phyloP scores from a whole-genome alignment of 2,113 vertebrate species.

The Nycticryphes semicollaris region DNA sequence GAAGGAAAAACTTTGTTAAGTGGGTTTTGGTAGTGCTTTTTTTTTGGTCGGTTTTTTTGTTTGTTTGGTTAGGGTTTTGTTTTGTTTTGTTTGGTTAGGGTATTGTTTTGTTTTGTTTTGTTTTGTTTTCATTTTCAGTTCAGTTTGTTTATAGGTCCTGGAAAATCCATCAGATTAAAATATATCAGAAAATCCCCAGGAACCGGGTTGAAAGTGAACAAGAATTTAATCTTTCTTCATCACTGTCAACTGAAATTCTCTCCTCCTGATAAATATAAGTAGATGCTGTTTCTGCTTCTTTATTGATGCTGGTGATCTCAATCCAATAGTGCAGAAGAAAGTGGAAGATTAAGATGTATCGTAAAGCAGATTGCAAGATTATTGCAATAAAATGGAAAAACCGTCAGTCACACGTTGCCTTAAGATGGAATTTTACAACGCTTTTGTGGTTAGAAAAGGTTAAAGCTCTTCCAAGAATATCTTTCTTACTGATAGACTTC shows the following conservation, averaged over 20 bases:
- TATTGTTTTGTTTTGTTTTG: background rate
- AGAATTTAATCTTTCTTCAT: slow-evolving; percentile 63
- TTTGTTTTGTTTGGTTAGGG: background rate
- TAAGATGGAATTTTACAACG: slow-evolving; percentile 20
- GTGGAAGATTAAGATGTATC: slow-evolving; percentile 58
- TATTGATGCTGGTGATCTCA: slow-evolving; percentile 49
- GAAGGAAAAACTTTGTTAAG: background rate
- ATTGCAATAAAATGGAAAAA: slow-evolving; percentile 47
- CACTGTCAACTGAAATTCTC: slow-evolving; percentile 41
- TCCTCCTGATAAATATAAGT: slow-evolving; percentile 55
- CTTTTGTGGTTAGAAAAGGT: slow-evolving; percentile 46
- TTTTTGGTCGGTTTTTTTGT: too few relatives aligned
- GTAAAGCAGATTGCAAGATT: slow-evolving; percentile 46
- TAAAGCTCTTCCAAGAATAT: slow-evolving; percentile 52
- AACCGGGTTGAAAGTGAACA: slow-evolving; percentile 13
- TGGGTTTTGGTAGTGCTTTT: background rate
- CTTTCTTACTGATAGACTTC: slow-evolving; percentile 35
- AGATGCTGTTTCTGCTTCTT: slow-evolving; percentile 40
- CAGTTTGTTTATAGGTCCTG: slow-evolving; percentile 8
- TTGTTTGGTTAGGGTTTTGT: background rate
- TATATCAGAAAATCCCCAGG: slow-evolving; percentile 27
- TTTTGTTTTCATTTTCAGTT: background rate
- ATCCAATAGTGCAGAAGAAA: slow-evolving; percentile 26
- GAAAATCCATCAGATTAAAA: slow-evolving; percentile 43
- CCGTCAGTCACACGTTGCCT: slow-evolving; percentile 36